A percentile compares a stretch with the other conserved stretches of the same genome.
These are phyloP conservation scores for Ethmia dodecea DNA, from an alignment of 2,888 invertebrate genomes.

Conservation along the genomic window DNA sequence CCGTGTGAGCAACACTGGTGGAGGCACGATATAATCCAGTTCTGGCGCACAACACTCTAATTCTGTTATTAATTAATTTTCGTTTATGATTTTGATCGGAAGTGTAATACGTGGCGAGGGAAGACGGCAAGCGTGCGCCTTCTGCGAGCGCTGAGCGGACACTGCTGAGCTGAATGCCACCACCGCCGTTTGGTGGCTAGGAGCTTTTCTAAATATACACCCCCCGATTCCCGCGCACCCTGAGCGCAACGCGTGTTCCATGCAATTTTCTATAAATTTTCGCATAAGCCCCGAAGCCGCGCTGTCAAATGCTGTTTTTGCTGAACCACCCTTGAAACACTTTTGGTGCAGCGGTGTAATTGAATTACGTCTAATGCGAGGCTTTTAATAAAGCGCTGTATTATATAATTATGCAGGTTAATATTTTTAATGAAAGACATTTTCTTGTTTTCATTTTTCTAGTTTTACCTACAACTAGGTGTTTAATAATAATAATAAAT, in stretches of 20 bases:
- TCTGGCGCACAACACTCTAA: constrained; percentile 52
- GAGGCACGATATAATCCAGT: constrained; percentile 53
- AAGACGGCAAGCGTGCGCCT: constrained; percentile 43
- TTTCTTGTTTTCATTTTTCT: no score
- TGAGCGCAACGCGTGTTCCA: constrained; percentile 62
- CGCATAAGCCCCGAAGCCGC: constrained; percentile 68
- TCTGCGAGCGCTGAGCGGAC: constrained; percentile 48
- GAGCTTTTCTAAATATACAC: constrained; percentile 72
- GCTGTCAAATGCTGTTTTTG: constrained; percentile 74
- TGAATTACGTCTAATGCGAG: constrained; percentile 53
- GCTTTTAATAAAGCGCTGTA: no score
- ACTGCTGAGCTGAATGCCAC: constrained; percentile 47
- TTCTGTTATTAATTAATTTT: constrained; percentile 50
- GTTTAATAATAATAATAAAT: no score
- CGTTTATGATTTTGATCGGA: constrained; percentile 57
- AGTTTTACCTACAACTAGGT: no score
- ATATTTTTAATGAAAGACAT: no score
- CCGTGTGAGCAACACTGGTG: constrained; percentile 39
- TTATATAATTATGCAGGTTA: no score
- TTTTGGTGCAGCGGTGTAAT: constrained; percentile 52
- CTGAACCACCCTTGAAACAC: constrained; percentile 43
- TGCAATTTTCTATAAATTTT: constrained; percentile 77
- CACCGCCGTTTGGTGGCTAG: constrained; percentile 33
- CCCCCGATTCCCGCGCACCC: constrained; percentile 64
- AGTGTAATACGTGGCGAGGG: constrained; percentile 29